Percentiles rank a stretch among this genome's conserved stretches.
Conservation (phyloP, 1,140 invertebrate species). For the Dryas iulia region DNA sequence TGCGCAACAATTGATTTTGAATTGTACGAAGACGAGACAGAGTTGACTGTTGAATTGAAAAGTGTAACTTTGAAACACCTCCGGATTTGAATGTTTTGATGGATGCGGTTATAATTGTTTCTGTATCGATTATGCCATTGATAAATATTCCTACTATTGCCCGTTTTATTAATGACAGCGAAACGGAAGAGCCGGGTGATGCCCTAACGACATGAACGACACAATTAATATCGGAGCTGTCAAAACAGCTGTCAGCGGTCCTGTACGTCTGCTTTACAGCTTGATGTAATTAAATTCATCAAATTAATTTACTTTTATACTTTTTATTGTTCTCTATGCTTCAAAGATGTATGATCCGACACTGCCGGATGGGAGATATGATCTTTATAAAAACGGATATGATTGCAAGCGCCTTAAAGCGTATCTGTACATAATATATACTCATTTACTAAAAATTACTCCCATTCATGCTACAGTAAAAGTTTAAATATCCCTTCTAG, state of each 20-base stretch:
- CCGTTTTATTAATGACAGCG: conserved; percentile 79
- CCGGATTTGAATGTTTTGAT: conserved; percentile 75
- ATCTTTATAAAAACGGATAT: not conserved
- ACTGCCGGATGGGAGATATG: not conserved
- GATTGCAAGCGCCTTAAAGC: not conserved
- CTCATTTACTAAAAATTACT: too few species aligned
- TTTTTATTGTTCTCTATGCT: conserved; percentile 16
- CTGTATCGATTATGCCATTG: conserved; percentile 80
- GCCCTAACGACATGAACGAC: conserved; percentile 73
- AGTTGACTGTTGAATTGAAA: conserved; percentile 38
- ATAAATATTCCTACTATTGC: conserved; percentile 79
- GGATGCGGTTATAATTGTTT: conserved; percentile 80
- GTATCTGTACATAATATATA: not conserved
- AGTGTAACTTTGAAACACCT: conserved; percentile 51
- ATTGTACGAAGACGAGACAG: conserved; percentile 35
- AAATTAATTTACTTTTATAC: conserved; percentile 31
- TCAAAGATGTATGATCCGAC: not conserved
- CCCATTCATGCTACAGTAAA: too few species aligned
- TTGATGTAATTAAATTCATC: conserved; percentile 59
- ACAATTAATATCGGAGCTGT: conserved; percentile 77
- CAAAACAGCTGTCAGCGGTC: conserved; percentile 74
- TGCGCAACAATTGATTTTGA: conserved; percentile 32
- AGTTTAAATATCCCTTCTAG: too few species aligned
- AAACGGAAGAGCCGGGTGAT: conserved; percentile 72
- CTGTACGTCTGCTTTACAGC: conserved; percentile 49